Evolutionary conservation across 2,888 invertebrate genomes (phyloP), one percentile per base, ranked within the genome.

Genomic region (Lagria hirta): DNA sequence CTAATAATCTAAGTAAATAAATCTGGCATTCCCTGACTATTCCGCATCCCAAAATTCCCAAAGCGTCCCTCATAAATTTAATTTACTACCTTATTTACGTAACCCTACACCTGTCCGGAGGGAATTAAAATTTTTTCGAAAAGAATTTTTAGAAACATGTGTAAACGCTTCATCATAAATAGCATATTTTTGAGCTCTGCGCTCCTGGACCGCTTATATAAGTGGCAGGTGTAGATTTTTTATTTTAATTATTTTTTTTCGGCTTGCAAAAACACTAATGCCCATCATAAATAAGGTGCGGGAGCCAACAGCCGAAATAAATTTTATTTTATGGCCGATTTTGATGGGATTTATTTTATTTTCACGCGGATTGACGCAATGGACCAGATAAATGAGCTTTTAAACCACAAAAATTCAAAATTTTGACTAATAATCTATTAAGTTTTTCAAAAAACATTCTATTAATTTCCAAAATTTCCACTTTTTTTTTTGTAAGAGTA

Each of bases 231-330:
- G 41, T 21, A 27, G 6, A n/a, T 17, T 17, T 23, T 32, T 40
- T n/a, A n/a, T 27, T 36, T 40, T 30, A 27, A 21, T 38, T 23
- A 32, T 40, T 41, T 41, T 22, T 30, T 38, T 38, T 11, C 15
- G 12, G 16, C 23, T 11, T 10, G 27, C 14, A 33, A 33, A 33
- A 24, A 27, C 28, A 41, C 14, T 23, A 17, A 41, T 27, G 30
- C 27, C 27, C 32, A 41, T 41, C 41, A 33, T 41, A 41, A 41
- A 41, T 41, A 26, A 41, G 7, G 11, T 16, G 14, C 11, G 20
- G 30, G 38, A 26, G 38, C 38, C 38, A 38, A 38, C 21, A 23
- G 29, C 29, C 28, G 38, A 38, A 38, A 38, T 38, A 38, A 38
- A 30, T 30, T 29, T 36, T 23, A 30, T 38, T 38, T 38, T 21